Evolutionary conservation across 1,140 invertebrate genomes (phyloP).

Genomic region (Trachymyrmex cornetzi): DNA sequence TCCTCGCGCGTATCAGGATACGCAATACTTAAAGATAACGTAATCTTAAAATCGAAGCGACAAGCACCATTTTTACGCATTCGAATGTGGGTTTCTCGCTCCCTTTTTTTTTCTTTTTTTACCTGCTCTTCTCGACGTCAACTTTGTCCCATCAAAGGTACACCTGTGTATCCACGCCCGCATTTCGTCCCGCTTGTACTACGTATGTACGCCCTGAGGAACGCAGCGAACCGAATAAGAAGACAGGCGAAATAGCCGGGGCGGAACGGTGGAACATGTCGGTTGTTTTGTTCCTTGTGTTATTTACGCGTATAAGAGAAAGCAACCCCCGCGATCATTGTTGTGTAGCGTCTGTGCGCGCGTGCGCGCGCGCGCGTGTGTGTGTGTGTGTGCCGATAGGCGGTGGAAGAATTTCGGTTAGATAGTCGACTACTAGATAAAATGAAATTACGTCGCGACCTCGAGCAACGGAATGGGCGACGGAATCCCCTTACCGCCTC

Average conservation of each 20-base stretch:
- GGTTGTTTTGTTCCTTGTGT: conserved; percentile 36
- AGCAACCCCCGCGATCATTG: conserved; percentile 8
- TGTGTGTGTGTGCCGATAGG: conserved; percentile 8
- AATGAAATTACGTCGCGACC: conserved; percentile 79
- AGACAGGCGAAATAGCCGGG: conserved; percentile 40
- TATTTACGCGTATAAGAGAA: background rate
- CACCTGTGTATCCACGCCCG: conserved; percentile 14
- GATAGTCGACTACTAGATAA: conserved; percentile 78
- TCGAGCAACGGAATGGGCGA: conserved; percentile 62
- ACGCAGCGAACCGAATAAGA: conserved; percentile 37
- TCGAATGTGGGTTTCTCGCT: background rate
- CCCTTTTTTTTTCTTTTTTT: background rate
- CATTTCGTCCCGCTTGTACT: conserved; percentile 20
- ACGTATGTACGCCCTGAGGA: conserved; percentile 24
- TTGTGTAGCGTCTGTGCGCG: conserved; percentile 7
- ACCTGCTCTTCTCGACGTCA: conserved; percentile 13
- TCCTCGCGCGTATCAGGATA: background rate
- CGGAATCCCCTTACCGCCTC: conserved; percentile 68
- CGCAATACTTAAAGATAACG: background rate
- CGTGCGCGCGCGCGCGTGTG: background rate
- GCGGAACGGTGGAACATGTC: conserved; percentile 30
- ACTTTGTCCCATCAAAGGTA: conserved; percentile 3
- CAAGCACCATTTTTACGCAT: background rate
- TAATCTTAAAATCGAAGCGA: conserved; percentile 6
- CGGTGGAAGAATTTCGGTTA: conserved; percentile 70